Percentiles rank a stretch among this genome's conserved stretches.
These are phyloP conservation scores for Protonemura montana DNA, from an alignment of 2,888 invertebrate genomes.

Conservation along the genomic window DNA sequence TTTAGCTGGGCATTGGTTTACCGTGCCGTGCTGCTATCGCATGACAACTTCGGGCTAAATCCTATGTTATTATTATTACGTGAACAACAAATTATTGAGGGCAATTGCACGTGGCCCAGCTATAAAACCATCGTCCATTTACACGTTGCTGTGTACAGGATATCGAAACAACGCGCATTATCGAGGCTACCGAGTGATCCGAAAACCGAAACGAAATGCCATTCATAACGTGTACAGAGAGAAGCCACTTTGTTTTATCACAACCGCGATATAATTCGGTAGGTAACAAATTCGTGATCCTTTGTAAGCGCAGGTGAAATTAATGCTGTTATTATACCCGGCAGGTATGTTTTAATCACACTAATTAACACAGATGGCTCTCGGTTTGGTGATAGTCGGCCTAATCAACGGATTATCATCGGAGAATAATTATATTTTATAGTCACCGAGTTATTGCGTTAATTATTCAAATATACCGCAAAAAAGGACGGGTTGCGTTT, in stretches of 20 bases:
- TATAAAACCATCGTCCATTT: background rate
- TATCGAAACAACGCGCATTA: background rate
- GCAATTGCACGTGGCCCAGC: background rate
- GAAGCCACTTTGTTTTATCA: background rate
- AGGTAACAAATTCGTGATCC: constrained; percentile 2
- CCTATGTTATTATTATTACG: constrained; percentile 7
- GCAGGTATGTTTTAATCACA: background rate
- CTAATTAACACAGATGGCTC: background rate
- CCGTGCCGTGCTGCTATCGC: background rate
- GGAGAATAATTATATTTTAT: background rate
- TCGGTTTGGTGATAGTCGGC: background rate
- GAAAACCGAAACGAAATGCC: background rate
- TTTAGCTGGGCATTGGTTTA: background rate
- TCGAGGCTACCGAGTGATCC: background rate
- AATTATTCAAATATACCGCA: background rate
- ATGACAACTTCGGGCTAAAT: background rate
- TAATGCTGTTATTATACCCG: constrained; percentile 7
- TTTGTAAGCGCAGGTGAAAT: constrained; percentile 12
- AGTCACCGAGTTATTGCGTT: background rate
- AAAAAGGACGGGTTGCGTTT: background rate
- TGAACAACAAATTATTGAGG: constrained; percentile 1
- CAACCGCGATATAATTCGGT: background rate
- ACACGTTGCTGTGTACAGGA: background rate
- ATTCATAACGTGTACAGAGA: background rate
- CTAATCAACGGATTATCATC: background rate